Percentiles rank a stretch among this genome's conserved stretches.
These are phyloP conservation scores for Artemia sinica DNA, from an alignment of 2,888 invertebrate genomes.

Conservation along the genomic window DNA sequence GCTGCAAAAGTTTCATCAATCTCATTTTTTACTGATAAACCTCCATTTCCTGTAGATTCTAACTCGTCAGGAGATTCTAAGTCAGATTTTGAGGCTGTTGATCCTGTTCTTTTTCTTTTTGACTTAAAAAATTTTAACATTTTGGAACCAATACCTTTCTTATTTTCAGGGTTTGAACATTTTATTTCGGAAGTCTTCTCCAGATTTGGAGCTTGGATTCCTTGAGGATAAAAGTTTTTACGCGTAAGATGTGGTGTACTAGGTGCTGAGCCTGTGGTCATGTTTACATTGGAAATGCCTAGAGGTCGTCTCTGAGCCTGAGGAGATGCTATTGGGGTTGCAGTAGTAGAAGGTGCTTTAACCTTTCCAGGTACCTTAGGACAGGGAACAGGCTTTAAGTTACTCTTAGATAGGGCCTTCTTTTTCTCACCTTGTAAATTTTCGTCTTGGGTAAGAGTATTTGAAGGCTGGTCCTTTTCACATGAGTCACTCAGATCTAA, in stretches of 20 bases:
- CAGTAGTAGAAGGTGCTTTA: neutral
- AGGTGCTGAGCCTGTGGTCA: constrained; percentile 6
- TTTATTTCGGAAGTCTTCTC: neutral
- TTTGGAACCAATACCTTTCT: neutral
- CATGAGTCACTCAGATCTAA: no score
- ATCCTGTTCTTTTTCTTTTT: neutral
- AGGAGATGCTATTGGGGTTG: neutral
- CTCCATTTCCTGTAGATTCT: neutral
- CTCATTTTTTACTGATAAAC: neutral
- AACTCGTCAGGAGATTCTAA: neutral
- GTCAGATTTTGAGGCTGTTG: neutral
- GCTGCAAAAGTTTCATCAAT: constrained; percentile 3
- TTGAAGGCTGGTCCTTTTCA: no score
- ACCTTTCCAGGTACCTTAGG: neutral
- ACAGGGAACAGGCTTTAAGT: constrained; percentile 7
- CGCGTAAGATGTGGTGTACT: neutral
- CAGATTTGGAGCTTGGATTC: neutral
- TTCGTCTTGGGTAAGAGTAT: no score
- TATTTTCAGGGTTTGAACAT: neutral
- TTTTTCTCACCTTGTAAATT: no score
- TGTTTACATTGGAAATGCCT: neutral
- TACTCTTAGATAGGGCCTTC: neutral
- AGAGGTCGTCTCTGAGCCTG: constrained; percentile 4
- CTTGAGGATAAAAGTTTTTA: neutral
- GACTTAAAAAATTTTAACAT: constrained; percentile 3